Base-by-base conservation (phyloP, 2,113 vertebrate genomes). In the Tetraodon nigroviridis region DNA sequence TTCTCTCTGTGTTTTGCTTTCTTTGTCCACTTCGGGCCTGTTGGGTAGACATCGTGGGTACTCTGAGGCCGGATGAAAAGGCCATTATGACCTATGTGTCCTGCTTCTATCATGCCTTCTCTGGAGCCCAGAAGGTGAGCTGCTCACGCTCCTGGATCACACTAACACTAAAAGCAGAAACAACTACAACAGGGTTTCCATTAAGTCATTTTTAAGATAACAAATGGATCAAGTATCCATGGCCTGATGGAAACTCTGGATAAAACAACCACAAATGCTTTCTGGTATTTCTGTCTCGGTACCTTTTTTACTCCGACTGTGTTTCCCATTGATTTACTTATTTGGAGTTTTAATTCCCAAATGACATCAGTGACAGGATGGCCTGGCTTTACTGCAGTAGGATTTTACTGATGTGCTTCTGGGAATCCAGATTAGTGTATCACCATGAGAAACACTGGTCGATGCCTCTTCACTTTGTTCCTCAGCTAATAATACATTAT, bases 31-130 rank as follows among this genome's bases (percentile, higher is more conserved):
- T 45, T 53, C 29, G 62, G 78, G 80, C 87, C 75, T 78, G 73
- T 73, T 76, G 63, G 0, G 52, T 93, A 99, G 97, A 98, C 93
- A 98, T 99, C 84, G 95, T 98, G 68, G 96, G 95, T 69, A 98
- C 96, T n/a, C 93, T 96, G 84, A 89, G 96, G 78, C 97, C 97
- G 5, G 97, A 99, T 70, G 97, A 99, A 90, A 99, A 99, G 86
- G 96, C 97, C 91, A 99, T 99, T 89, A 99, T 99, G 97, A 99
- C 97, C 85, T 98, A 98, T 64, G 96, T 99, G 78, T 99, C 97
- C 92, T 95, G 96, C 91, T 99, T 99, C 93, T 99, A 98, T 94
- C 97, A 99, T 64, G 97, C 97, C 93, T 99, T 99, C 92, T 99
- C 97, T 87, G 97, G 97, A 79, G 97, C 97, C 76, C 97, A 99